Evolutionary conservation across 2,888 invertebrate species (phyloP), one percentile per base, ranked within the genome.

Genomic region (Conops quadrifasciatus): DNA sequence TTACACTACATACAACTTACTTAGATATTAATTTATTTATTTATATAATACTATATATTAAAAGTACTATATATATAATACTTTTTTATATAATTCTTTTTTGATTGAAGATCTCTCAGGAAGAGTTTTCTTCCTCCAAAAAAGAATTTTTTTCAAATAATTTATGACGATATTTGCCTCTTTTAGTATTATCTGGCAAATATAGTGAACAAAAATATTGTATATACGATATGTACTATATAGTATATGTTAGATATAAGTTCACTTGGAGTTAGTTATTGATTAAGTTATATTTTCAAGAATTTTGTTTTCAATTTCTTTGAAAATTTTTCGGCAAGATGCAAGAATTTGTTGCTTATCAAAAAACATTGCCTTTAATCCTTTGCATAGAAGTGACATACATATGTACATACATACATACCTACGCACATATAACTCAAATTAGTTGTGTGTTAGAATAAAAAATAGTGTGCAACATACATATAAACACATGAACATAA

Each of bases 291-390:
- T 65, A 69, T 72, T 81, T 82, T 82, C 82, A 82, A 83, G 80
- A 83, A 78, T 83, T 83, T 82, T 82, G 82, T 82, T 79, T 82
- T 82, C 82, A 82, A 82, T 82, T 82, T 82, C 82, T 83, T 82
- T 83, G 82, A 83, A 82, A 82, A 82, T 81, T 82, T 82, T 82
- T 82, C 82, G 60, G 68, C 68, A 68, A 68, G 30, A 60, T 68
- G 67, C 67, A 67, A n/a, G 59, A 67, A 60, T 67, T 64, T 59
- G 62, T 62, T 71, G 64, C 59, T 51, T 64, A 72, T 67, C 59
- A 74, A 2, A 24, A 58, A 64, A 78, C 75, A 76, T 81, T 81
- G 81, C 81, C 81, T 78, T 77, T 79, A 43, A 68, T 68, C 68
- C 68, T 62, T 68, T 68, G 68, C 68, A 15, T 68, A 58, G 67